phyloP scores from a whole-genome alignment of 2,888 invertebrate genomes.

The Mimachlamys varia region DNA sequence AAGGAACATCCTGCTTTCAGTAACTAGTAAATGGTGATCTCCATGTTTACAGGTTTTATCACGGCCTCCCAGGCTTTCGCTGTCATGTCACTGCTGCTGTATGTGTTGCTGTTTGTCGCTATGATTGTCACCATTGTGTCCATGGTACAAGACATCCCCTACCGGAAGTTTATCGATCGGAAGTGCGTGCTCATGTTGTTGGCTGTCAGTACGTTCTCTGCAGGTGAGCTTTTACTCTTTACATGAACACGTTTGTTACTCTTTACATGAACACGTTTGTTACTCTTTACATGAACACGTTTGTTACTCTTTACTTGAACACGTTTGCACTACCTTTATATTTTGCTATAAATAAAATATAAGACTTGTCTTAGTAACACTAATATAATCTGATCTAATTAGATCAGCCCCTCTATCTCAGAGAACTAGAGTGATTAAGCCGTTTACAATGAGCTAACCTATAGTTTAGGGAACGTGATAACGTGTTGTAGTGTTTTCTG shows the following conservation, averaged over 20 bases:
- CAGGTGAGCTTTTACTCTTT: constrained; percentile 31
- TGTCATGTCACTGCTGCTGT: constrained; percentile 35
- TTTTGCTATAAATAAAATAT: no score
- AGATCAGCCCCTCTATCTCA: no score
- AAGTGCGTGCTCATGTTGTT: constrained; percentile 39
- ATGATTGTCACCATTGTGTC: constrained; percentile 37
- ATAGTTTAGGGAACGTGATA: no score
- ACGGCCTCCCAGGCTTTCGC: constrained; percentile 42
- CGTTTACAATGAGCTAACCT: no score
- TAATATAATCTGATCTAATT: no score
- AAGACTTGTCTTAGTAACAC: no score
- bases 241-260: neutral
- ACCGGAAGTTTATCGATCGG: constrained; percentile 41
- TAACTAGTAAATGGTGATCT: no score
- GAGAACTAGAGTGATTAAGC: no score
- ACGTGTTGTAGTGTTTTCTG: no score
- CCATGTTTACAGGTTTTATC: constrained; percentile 38
- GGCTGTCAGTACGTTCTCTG: constrained; percentile 39
- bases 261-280: neutral
- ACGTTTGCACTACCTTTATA: no score
- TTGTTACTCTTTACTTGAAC: neutral
- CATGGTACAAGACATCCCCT: constrained; percentile 37
- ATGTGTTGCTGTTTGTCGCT: constrained; percentile 36
- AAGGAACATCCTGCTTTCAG: no score
- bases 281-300: neutral